Conservation (phyloP, 2,888 invertebrate species). For the Mesodorylaimus sp. region DNA sequence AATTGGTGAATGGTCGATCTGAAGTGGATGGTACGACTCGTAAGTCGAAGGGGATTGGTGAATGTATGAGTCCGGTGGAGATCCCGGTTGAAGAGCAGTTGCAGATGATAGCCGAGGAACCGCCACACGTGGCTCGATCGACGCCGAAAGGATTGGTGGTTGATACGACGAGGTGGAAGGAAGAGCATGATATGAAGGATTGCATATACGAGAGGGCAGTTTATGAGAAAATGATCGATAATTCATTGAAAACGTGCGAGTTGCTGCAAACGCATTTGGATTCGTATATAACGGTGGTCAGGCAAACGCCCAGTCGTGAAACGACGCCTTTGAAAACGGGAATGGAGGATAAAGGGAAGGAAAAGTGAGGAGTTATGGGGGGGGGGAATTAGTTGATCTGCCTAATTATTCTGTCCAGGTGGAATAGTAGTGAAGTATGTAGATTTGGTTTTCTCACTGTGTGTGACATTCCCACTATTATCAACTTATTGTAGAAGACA, state of each 20-base stretch:
- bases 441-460: too few species aligned
- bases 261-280: conserved; percentile 5
- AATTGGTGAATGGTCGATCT: too few species aligned
- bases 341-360: background rate
- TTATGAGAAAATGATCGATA: conserved; percentile 4
- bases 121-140: conserved; percentile 6
- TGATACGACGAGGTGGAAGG: background rate
- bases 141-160: background rate
- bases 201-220: conserved; percentile 1
- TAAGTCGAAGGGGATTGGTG: too few species aligned
- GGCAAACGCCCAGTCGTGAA: background rate
- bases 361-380: background rate
- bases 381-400: background rate
- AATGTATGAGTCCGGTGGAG: too few species aligned
- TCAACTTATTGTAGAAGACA: too few species aligned
- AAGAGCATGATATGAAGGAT: background rate
- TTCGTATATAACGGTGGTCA: background rate
- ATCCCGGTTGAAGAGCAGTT: too few species aligned
- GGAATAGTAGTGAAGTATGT: background rate
- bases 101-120: background rate
- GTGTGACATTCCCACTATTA: too few species aligned
- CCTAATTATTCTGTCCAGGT: background rate
- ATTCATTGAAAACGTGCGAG: background rate
- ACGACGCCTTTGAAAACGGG: background rate
- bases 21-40: too few species aligned